Evolutionary conservation across 2,797 vertebrate species (phyloP).

Genomic region (Lophura swinhoii): DNA sequence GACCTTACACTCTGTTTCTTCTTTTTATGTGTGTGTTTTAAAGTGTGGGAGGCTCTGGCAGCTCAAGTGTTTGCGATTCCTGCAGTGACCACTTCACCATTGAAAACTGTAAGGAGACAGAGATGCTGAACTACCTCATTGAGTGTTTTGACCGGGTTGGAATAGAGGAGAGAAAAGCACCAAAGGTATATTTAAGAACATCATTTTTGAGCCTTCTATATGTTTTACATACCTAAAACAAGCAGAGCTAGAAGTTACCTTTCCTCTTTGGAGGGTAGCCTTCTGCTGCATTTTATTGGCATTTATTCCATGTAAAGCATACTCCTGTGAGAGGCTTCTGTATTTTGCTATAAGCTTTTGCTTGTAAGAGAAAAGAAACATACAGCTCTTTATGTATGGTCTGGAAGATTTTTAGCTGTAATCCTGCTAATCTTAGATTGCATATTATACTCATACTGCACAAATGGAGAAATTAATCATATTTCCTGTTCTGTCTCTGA

Average conservation of each 20-base stretch:
- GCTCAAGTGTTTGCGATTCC: slow-evolving; percentile 86
- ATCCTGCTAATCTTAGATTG: background rate
- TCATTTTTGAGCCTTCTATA: fast-evolving
- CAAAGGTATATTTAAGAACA: slow-evolving; percentile 86
- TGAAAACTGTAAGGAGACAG: slow-evolving; percentile 96
- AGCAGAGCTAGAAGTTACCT: background rate
- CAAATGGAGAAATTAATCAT: background rate
- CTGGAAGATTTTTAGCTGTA: background rate
- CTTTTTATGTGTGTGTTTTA: slow-evolving; percentile 3
- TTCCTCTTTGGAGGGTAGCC: background rate
- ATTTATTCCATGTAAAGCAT: background rate
- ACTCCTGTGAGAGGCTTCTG: background rate
- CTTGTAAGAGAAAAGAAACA: background rate
- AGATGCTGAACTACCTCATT: slow-evolving; percentile 99
- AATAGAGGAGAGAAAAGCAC: slow-evolving; percentile 98
- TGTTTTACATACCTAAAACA: background rate
- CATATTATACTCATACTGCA: background rate
- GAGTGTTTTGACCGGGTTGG: slow-evolving; percentile 99
- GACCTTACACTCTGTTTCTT: background rate
- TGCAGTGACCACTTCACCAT: slow-evolving; percentile 96
- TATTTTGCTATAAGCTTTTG: background rate
- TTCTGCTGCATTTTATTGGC: background rate
- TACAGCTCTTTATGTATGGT: background rate
- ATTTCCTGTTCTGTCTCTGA: background rate
- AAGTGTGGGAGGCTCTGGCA: slow-evolving; percentile 92